These are phyloP conservation scores for Egretta garzetta DNA, from an alignment of 2,113 vertebrate species.

Conservation along the genomic window DNA sequence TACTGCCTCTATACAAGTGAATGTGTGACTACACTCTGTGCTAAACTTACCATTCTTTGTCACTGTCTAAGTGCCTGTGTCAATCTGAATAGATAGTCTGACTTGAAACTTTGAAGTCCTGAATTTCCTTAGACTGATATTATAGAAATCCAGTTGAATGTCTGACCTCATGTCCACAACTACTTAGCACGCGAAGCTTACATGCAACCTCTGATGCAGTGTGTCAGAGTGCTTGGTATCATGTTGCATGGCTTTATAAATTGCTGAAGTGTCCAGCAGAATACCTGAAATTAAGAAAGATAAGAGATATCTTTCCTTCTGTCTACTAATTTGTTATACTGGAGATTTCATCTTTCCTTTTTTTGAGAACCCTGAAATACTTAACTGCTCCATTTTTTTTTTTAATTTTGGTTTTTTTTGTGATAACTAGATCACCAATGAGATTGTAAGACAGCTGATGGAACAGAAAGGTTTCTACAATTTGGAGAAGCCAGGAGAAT, in stretches of 20 bases:
- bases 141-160: background rate
- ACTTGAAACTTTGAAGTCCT: background rate
- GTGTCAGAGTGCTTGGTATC: background rate
- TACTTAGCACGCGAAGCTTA: background rate
- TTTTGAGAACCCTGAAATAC: background rate
- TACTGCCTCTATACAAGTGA: background rate
- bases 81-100: background rate
- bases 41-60: background rate
- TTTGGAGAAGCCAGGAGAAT: constrained; percentile 86
- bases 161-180: background rate
- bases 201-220: background rate
- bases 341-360: background rate
- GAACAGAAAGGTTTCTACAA: constrained; percentile 86
- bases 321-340: background rate
- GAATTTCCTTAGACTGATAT: background rate
- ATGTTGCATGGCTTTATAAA: background rate
- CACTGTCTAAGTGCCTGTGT: background rate
- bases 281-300: background rate
- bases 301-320: background rate
- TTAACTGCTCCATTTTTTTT: background rate
- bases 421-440: constrained; percentile 81
- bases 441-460: constrained; percentile 88
- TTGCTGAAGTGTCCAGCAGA: background rate
- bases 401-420: background rate
- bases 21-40: background rate